Evolutionary conservation across 2,888 invertebrate species (phyloP).

Genomic region (Oxyteleia sp.): DNA sequence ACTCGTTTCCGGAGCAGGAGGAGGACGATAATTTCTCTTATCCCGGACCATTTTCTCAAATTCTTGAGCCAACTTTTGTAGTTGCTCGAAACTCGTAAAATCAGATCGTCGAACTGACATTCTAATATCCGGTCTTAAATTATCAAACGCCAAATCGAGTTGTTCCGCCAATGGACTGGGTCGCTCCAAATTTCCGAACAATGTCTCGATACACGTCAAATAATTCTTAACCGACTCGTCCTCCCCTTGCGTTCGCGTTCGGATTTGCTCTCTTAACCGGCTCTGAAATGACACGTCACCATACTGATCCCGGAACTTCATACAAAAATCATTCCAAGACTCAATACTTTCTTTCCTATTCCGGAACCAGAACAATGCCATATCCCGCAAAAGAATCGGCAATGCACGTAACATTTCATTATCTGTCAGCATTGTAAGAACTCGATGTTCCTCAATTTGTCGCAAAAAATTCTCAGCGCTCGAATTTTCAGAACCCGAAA

Average conservation of each 20-base stretch:
- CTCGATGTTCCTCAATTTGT: slow-evolving; percentile 27
- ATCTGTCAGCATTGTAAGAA: background rate
- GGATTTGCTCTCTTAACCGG: slow-evolving; percentile 11
- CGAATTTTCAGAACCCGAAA: background rate
- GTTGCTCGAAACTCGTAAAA: slow-evolving; percentile 23
- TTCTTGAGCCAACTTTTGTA: slow-evolving; percentile 1
- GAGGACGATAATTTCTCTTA: slow-evolving; percentile 23
- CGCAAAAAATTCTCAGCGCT: slow-evolving; percentile 43
- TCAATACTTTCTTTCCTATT: background rate
- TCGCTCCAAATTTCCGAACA: slow-evolving; percentile 15
- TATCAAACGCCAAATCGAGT: slow-evolving; percentile 41
- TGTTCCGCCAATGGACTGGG: slow-evolving; percentile 16
- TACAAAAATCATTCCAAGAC: slow-evolving; percentile 26
- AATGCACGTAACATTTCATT: slow-evolving; percentile 19
- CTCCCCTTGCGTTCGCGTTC: slow-evolving; percentile 23
- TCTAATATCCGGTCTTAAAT: slow-evolving; percentile 33
- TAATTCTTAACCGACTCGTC: slow-evolving; percentile 21
- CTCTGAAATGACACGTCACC: slow-evolving; percentile 16
- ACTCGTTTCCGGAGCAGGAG: slow-evolving; percentile 21
- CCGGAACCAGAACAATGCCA: slow-evolving; percentile 42
- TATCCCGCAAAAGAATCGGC: slow-evolving; percentile 6
- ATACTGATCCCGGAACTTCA: slow-evolving; percentile 12
- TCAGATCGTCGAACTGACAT: slow-evolving; percentile 18
- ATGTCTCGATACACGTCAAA: slow-evolving; percentile 16
- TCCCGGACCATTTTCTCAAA: slow-evolving; percentile 16